phyloP scores from a whole-genome alignment of 2,113 vertebrate genomes.

The Eira barbara region DNA sequence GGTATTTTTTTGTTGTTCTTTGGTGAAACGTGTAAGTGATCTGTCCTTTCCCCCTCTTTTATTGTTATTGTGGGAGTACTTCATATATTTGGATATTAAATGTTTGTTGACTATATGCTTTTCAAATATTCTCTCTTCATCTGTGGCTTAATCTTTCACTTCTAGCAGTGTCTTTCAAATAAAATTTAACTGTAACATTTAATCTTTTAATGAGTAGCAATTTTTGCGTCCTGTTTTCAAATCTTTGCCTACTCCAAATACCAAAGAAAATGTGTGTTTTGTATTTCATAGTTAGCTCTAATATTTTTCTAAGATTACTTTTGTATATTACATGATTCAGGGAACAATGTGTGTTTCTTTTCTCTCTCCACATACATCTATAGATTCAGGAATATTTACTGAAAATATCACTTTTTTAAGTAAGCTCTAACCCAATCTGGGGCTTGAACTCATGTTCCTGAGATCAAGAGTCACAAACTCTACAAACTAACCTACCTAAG shows the following conservation, averaged over 20 bases:
- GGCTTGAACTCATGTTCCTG: not conserved
- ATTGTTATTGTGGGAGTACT: not conserved
- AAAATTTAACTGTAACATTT: not conserved
- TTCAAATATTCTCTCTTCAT: not conserved
- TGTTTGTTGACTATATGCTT: not conserved
- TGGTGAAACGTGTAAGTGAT: not conserved
- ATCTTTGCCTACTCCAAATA: not conserved
- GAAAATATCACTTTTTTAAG: not conserved
- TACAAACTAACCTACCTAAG: not conserved
- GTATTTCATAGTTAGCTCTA: not conserved
- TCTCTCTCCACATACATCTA: fast-evolving
- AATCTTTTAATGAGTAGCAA: not conserved
- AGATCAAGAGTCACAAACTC: not conserved
- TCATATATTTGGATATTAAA: not conserved
- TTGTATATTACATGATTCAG: not conserved
- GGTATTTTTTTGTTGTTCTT: not conserved
- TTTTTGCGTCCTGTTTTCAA: not conserved
- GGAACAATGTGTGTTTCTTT: not conserved
- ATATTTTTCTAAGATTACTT: not conserved
- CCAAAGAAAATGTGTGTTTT: not conserved
- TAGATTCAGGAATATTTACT: not conserved
- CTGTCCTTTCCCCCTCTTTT: not conserved
- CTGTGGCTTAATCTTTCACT: not conserved
- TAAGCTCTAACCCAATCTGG: not conserved
- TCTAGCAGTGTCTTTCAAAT: not conserved